Evolutionary conservation across 2,113 vertebrate genomes (phyloP).

Genomic region (Colossoma macropomum): DNA sequence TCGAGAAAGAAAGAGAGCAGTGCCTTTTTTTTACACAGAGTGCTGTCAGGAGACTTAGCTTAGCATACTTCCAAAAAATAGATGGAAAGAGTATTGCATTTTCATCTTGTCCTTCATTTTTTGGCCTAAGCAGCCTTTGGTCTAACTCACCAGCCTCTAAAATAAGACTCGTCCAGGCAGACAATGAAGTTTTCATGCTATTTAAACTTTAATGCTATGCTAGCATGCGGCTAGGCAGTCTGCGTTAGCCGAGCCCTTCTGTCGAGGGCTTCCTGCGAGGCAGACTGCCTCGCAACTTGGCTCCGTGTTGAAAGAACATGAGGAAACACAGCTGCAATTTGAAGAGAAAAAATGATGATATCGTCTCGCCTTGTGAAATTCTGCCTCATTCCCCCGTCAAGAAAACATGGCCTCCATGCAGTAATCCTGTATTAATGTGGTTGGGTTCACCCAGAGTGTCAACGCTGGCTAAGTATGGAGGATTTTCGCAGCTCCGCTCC

Average conservation of each 20-base stretch:
- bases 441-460: conserved; percentile 92
- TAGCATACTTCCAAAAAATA: not conserved
- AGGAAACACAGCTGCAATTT: conserved; percentile 82
- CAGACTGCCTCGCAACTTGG: conserved; percentile 61
- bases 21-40: not conserved
- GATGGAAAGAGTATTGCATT: not conserved
- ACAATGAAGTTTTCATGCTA: conserved; percentile 56
- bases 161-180: conserved; percentile 19
- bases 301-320: conserved; percentile 63
- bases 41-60: not conserved
- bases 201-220: conserved; percentile 63
- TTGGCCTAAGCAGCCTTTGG: not conserved
- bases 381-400: conserved; percentile 84
- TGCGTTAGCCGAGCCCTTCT: conserved; percentile 62
- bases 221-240: conserved; percentile 52
- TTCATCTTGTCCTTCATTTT: not conserved
- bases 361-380: conserved; percentile 77
- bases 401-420: conserved; percentile 74
- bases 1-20: conserved; percentile 12
- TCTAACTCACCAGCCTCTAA: not conserved
- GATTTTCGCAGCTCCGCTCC: conserved; percentile 88
- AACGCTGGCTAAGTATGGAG: conserved; percentile 87
- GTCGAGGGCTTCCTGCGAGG: conserved; percentile 55
- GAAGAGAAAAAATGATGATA: conserved; percentile 76
- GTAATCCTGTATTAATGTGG: conserved; percentile 88